A percentile compares a stretch with the other conserved stretches of the same genome.
These are phyloP conservation scores for Drosophila longiperda DNA, from an alignment of 2,888 invertebrate species.

Conservation along the genomic window DNA sequence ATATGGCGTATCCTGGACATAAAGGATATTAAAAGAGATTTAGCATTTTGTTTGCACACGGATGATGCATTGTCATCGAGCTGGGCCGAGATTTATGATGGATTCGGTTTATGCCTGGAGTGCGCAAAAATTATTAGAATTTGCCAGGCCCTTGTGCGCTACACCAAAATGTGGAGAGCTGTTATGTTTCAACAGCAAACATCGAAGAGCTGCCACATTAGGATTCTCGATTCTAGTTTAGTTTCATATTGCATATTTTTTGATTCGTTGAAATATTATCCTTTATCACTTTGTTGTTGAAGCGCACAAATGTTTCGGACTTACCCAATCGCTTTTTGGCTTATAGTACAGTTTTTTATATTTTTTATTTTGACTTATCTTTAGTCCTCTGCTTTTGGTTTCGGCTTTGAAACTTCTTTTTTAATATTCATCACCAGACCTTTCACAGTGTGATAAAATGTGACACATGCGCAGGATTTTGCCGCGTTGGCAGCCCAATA, in stretches of 20 bases:
- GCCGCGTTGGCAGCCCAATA: conserved; percentile 69
- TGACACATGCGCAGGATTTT: conserved; percentile 77
- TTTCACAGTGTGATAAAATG: conserved; percentile 55
- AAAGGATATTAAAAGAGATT: conserved; percentile 83
- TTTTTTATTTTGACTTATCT: conserved; percentile 31
- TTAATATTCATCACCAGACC: conserved; percentile 69
- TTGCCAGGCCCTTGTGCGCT: conserved; percentile 58
- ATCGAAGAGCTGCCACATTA: conserved; percentile 22
- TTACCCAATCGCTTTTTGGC: conserved; percentile 7
- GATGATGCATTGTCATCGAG: conserved; percentile 84
- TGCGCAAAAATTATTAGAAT: conserved; percentile 79
- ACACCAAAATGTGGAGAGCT: conserved; percentile 34
- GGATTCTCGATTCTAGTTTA: not conserved
- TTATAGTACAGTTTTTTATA: conserved; percentile 15
- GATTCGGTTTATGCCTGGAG: conserved; percentile 80
- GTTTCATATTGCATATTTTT: not conserved
- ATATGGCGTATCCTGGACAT: conserved; percentile 79
- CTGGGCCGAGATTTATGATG: conserved; percentile 83
- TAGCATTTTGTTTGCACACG: conserved; percentile 82
- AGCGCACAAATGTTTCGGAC: conserved; percentile 26
- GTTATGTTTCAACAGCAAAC: conserved; percentile 11
- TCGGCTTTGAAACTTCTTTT: conserved; percentile 64
- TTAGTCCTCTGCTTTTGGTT: conserved; percentile 44
- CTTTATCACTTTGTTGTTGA: not conserved
- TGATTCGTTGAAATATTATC: not conserved